These are phyloP conservation scores for Chionis minor DNA, from an alignment of 2,113 vertebrate species.

Conservation along the genomic window DNA sequence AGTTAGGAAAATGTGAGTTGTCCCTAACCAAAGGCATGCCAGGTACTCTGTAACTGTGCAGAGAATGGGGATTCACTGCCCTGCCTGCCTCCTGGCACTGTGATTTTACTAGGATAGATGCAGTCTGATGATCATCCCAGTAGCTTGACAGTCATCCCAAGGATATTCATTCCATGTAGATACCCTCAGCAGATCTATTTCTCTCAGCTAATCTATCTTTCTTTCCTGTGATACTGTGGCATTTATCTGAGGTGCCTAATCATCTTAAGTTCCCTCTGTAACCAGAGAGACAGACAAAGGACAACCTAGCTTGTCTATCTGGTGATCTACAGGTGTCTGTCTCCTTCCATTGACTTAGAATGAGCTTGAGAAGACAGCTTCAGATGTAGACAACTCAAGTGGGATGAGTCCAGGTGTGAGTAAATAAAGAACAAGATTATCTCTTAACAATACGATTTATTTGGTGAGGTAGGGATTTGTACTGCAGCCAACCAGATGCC, in stretches of 20 bases:
- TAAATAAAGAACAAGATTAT: not conserved
- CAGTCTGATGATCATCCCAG: not conserved
- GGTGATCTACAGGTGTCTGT: not conserved
- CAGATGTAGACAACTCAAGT: not conserved
- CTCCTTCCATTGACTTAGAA: not conserved
- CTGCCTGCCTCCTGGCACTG: not conserved
- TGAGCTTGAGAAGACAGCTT: not conserved
- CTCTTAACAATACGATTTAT: not conserved
- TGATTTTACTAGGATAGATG: not conserved
- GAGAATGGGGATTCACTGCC: not conserved
- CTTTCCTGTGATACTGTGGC: not conserved
- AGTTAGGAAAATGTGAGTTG: not conserved
- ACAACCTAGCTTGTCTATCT: rapidly evolving
- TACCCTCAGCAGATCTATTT: not conserved
- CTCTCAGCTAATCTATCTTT: not conserved
- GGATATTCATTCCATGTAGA: not conserved
- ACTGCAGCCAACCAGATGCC: not conserved
- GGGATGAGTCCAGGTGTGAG: not conserved
- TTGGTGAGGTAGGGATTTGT: not conserved
- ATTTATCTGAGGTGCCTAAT: not conserved
- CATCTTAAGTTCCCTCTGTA: not conserved
- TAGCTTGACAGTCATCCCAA: not conserved
- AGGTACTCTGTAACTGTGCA: not conserved
- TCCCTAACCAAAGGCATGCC: not conserved
- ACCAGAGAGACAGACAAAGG: not conserved